These are phyloP conservation scores for Onychomys leucogaster DNA, from an alignment of 2,797 vertebrate genomes.

Conservation along the genomic window DNA sequence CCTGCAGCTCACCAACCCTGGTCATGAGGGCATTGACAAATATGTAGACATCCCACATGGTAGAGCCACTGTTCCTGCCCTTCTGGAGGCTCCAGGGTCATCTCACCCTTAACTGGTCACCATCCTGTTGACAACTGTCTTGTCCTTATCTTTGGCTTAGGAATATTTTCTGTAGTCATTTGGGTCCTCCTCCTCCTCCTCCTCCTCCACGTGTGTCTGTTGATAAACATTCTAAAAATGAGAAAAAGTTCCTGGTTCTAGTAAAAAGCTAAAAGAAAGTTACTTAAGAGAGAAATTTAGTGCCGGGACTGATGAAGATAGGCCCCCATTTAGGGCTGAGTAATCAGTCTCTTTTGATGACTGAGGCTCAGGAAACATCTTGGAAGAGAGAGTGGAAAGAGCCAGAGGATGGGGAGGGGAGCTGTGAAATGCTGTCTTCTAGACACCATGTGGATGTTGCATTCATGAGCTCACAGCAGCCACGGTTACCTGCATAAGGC, in stretches of 20 bases:
- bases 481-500: neutral
- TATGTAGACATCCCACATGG: rapidly evolving
- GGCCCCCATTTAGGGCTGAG: neutral
- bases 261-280: constrained; percentile 43
- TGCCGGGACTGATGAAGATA: neutral
- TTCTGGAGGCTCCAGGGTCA: neutral
- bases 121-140: neutral
- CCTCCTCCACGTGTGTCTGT: neutral
- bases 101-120: neutral
- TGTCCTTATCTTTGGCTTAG: neutral
- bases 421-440: too few species aligned
- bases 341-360: neutral
- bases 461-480: too few species aligned
- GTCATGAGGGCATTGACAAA: neutral
- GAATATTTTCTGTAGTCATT: neutral
- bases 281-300: neutral
- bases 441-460: too few species aligned
- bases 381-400: neutral
- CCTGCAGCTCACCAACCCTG: neutral
- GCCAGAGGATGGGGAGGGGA: neutral
- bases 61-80: neutral
- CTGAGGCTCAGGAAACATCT: neutral
- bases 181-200: neutral
- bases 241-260: constrained; percentile 30
- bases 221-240: constrained; percentile 51